Evolutionary conservation across 2,113 vertebrate genomes (phyloP), one percentile per base, ranked within the genome.

Genomic region (Sphaerodactylus townsendi): DNA sequence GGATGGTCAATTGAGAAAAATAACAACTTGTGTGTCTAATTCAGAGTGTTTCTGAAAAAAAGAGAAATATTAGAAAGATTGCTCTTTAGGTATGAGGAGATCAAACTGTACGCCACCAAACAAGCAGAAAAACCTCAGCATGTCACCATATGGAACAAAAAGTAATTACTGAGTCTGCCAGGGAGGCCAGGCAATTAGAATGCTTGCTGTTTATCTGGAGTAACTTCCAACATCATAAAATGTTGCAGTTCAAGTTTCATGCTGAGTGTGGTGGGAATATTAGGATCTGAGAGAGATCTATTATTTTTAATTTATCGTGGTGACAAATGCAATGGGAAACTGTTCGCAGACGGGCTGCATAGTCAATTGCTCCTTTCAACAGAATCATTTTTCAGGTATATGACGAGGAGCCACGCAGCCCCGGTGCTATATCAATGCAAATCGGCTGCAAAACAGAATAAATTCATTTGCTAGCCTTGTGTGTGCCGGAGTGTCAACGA

Each of bases 301-400:
- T 89, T 82, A 56, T 83, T 65, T 90, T 81, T 91, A 69, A 73
- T 80, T 84, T 94, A 86, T 90, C 89, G 62, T 69, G 85, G 69
- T 88, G 86, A 91, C 79, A 94, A 95, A 92, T 87, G 77, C 65
- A 91, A 89, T 89, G 85, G 84, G 93, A 92, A 90, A 37, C 41
- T 82, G 85, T 85, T 90, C 87, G 77, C 71, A 93, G 71, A 59
- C 88, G 92, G 91, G 85, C 91, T 91, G 69, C 92, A 80, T 93
- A 86, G 66, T 83, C 92, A 91, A 78, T 93, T 95, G 74, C 92
- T 90, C 86, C 87, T 88, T 92, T 77, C 86, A 92, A 88, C 87
- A 3, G 30, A 90, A 92, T 90, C 86, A 95, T 94, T 94, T 92
- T 83, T 93, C 89, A 93, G 87, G 10, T 88, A 78, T 93, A 90